A percentile compares a stretch with the other conserved stretches of the same genome.
Conservation (phyloP, 2,888 invertebrate species). For the Hypercompe scribonia region DNA sequence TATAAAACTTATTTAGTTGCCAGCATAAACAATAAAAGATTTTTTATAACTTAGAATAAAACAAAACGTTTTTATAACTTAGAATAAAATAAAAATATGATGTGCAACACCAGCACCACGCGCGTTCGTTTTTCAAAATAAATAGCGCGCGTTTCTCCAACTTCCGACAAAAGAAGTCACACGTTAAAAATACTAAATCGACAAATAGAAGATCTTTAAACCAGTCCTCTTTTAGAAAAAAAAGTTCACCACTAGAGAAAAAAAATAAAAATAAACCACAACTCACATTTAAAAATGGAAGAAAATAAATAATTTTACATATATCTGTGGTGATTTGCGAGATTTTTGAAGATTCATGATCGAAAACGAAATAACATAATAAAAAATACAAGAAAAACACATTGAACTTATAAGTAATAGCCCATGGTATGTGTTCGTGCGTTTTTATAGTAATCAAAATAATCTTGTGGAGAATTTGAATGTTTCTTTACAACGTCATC, state of each 20-base stretch:
- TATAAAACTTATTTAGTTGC: not conserved
- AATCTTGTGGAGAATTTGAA: slow-evolving; percentile 70
- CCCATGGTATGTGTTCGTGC: slow-evolving; percentile 80
- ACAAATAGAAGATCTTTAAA: not conserved
- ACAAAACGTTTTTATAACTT: not conserved
- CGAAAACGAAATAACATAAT: not conserved
- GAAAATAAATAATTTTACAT: not conserved
- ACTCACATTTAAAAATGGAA: not conserved
- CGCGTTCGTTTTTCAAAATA: too few relatives aligned
- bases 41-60: not conserved
- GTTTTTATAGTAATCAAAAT: slow-evolving; percentile 79
- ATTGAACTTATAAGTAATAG: slow-evolving; percentile 67
- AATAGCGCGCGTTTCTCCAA: too few relatives aligned
- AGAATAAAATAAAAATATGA: not conserved
- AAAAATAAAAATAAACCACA: not conserved
- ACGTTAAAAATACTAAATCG: not conserved
- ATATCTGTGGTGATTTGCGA: not conserved
- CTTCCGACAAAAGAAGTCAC: not conserved
- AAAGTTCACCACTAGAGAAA: not conserved
- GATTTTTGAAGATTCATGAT: not conserved
- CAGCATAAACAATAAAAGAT: not conserved
- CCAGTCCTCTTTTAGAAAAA: not conserved
- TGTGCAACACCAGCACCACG: too few relatives aligned
- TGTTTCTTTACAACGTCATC: slow-evolving; percentile 79
- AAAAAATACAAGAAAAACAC: not conserved